Evolutionary conservation across 2,888 invertebrate genomes (phyloP), one percentile per base, ranked within the genome.

Genomic region (Drosophila kuntzei): DNA sequence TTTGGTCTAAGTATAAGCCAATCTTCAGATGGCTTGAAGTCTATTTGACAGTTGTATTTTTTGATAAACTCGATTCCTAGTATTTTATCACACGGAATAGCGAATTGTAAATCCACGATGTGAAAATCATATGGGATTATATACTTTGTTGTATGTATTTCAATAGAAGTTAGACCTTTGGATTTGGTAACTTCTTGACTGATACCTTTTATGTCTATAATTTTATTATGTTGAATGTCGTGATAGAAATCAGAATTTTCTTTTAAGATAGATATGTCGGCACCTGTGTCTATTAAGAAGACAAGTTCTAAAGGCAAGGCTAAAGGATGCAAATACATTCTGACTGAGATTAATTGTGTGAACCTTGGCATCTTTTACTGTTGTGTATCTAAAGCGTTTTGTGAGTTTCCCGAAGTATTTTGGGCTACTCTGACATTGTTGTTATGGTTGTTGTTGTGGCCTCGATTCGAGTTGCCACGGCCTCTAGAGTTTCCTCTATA

Each of bases 401-500:
- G 18, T 0, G 39, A 39, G 39, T 39, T 39, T 39, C 2, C 39
- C 39, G 16, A 18, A 3, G 8, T 18, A 18, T 18, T 39, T 1
- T 18, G 9, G 39, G 39, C 1, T 39, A 39, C 8, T 18, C 39
- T 39, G 3, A 39, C 36, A 18, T 18, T 18, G 22, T 58, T 58
- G 8, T 29, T 43, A 18, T 36, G 41, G n/a, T n/a, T n/a, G n/a
- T n/a, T n/a, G 46, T 37, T 47, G 29, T 34, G 54, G 46, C 46
- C 64, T 44, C 44, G 3, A 16, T 27, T 27, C 27, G 44, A 44
- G 27, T 27, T 44, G 27, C 44, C 16, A 39, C 46, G 46, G 53
- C 41, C 60, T 50, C 54, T 51, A 1, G 12, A 46, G 51, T 64
- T 66, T 50, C 61, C 50, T 55, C 61, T 50, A 50, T 49, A 36